Evolutionary conservation across 2,797 vertebrate species (phyloP).

Genomic region (Linurgus olivaceus): DNA sequence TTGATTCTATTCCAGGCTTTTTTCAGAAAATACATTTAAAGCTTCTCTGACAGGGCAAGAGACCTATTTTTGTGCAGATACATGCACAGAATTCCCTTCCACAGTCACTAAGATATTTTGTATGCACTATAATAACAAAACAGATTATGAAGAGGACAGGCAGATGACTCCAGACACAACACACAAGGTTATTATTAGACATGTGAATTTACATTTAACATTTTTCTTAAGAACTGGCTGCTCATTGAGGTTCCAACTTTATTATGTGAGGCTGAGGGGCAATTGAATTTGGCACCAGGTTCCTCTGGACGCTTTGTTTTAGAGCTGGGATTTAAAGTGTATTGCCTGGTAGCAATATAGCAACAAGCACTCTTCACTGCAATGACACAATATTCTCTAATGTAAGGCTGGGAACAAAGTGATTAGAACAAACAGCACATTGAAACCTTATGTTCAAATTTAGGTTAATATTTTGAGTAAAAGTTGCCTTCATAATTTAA

Average conservation of each 20-base stretch:
- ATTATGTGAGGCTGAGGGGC: background rate
- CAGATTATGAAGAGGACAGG: background rate
- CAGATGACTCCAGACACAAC: background rate
- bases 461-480: background rate
- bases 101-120: background rate
- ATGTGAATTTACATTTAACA: background rate
- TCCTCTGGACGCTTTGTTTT: background rate
- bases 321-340: background rate
- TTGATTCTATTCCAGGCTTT: background rate
- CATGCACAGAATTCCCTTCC: background rate
- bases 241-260: background rate
- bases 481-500: background rate
- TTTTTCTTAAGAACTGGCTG: background rate
- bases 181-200: background rate
- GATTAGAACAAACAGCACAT: background rate
- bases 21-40: background rate
- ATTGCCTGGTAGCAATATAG: background rate
- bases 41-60: background rate
- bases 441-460: background rate
- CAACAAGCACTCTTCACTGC: background rate
- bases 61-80: background rate
- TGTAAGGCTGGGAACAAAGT: background rate
- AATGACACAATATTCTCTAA: background rate
- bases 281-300: background rate
- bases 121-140: background rate